Evolutionary conservation across 2,797 vertebrate species (phyloP).

Genomic region (Intellagama lesueurii): DNA sequence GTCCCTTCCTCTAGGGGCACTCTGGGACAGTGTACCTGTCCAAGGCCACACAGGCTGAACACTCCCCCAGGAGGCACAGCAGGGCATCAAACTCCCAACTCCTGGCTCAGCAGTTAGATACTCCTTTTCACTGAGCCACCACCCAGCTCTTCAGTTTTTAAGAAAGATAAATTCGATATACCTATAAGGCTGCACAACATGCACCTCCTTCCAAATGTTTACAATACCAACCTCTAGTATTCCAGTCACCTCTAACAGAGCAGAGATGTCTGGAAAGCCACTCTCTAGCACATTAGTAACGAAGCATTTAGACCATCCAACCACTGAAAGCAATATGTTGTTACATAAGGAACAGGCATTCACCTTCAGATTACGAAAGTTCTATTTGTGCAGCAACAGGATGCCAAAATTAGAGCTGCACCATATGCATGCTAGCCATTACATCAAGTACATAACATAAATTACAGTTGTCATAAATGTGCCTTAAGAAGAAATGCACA

Average conservation of each 20-base stretch:
- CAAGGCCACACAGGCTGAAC: no score
- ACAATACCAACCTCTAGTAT: not conserved
- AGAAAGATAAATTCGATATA: slow-evolving; percentile 37
- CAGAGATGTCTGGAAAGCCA: slow-evolving; percentile 16
- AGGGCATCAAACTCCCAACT: no score
- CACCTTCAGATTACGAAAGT: not conserved
- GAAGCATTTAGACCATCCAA: slow-evolving; percentile 8
- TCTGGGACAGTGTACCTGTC: no score
- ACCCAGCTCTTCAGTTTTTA: slow-evolving; percentile 7
- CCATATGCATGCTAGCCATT: not conserved
- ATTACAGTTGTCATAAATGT: slow-evolving; percentile 24
- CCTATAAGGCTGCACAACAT: slow-evolving; percentile 20
- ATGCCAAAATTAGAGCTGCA: slow-evolving; percentile 1
- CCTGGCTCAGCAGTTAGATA: no score
- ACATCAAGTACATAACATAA: not conserved
- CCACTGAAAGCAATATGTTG: slow-evolving; percentile 8
- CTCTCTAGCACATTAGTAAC: slow-evolving; percentile 1
- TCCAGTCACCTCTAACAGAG: not conserved
- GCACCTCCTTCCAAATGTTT: slow-evolving; percentile 44
- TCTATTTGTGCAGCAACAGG: slow-evolving; percentile 24
- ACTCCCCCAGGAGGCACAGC: no score
- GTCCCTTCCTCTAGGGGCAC: no score
- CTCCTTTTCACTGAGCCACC: no score
- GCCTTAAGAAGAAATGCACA: not conserved
- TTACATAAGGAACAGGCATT: slow-evolving; percentile 23